Evolutionary conservation across 2,113 vertebrate species (phyloP).

Genomic region (Rattus norvegicus): DNA sequence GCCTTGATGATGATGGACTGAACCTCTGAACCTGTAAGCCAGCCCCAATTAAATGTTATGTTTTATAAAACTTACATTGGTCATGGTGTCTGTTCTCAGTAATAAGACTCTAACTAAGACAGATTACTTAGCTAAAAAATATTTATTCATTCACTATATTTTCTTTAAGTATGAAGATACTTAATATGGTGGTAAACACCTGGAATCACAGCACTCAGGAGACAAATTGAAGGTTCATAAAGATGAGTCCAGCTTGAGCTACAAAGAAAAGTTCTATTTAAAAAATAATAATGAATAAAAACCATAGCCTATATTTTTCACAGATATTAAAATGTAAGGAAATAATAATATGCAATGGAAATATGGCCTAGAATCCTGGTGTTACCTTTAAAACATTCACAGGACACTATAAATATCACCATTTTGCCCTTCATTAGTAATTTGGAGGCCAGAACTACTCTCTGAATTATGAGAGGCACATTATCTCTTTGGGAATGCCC

Average conservation of each 20-base stretch:
- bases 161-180: background rate
- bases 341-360: background rate
- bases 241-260: background rate
- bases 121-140: background rate
- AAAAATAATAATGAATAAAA: background rate
- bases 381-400: slow-evolving; percentile 41
- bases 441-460: background rate
- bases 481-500: slow-evolving; percentile 49
- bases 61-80: background rate
- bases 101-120: background rate
- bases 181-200: background rate
- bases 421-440: background rate
- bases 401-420: background rate
- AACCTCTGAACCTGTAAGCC: background rate
- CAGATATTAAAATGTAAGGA: background rate
- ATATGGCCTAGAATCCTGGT: background rate
- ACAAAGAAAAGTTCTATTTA: background rate
- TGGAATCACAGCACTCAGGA: background rate
- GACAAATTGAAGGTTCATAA: background rate
- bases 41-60: background rate
- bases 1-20: background rate
- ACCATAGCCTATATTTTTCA: background rate
- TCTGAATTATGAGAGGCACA: slow-evolving; percentile 31
- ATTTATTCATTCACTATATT: background rate
- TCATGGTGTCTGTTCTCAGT: background rate